Evolutionary conservation across 2,113 vertebrate species (phyloP).

Genomic region (Ailuropoda melanoleuca): DNA sequence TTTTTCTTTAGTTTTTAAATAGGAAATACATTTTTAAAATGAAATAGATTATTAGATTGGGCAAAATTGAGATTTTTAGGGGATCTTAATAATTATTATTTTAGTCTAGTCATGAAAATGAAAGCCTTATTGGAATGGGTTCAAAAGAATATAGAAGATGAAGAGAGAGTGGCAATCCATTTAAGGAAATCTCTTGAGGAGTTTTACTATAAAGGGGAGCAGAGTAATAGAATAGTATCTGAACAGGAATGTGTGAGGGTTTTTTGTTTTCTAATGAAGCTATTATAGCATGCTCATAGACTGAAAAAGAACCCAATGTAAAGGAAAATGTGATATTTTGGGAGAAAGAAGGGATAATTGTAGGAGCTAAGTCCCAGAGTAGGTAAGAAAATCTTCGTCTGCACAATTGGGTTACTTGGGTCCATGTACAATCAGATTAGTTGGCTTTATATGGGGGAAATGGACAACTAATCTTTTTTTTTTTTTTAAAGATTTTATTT

Average conservation of each 20-base stretch:
- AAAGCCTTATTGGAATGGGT: neutral
- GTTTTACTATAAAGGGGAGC: neutral
- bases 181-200: neutral
- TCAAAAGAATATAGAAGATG: neutral
- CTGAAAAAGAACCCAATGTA: neutral
- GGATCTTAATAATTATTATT: neutral
- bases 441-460: neutral
- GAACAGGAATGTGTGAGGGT: neutral
- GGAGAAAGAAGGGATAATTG: neutral
- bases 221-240: neutral
- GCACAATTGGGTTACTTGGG: neutral
- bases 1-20: neutral
- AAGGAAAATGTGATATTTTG: neutral
- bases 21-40: neutral
- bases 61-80: neutral
- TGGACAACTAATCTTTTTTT: neutral
- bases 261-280: neutral
- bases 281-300: neutral
- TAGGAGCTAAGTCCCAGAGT: neutral
- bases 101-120: neutral
- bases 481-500: no score
- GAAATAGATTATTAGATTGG: neutral
- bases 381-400: neutral
- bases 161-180: neutral
- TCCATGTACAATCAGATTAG: neutral